phyloP scores from a whole-genome alignment of 2,797 vertebrate species.

The Syncerus caffer region DNA sequence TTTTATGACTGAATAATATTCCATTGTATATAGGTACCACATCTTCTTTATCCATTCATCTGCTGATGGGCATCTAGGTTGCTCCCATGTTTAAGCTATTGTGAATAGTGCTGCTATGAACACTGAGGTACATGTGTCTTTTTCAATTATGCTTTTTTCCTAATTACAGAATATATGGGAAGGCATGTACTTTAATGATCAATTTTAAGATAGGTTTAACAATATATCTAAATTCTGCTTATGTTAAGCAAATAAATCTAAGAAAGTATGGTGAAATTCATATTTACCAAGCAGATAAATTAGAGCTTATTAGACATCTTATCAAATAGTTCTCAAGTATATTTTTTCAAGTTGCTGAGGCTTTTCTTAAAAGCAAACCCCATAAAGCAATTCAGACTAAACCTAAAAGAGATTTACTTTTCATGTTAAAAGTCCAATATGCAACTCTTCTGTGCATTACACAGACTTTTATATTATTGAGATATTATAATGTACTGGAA shows the following conservation, averaged over 20 bases:
- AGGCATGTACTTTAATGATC: neutral
- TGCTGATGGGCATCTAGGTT: neutral
- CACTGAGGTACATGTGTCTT: neutral
- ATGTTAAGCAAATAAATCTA: conserved; percentile 30
- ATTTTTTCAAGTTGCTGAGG: neutral
- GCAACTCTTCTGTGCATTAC: neutral
- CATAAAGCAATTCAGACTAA: conserved; percentile 6
- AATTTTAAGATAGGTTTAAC: conserved; percentile 12
- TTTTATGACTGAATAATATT: neutral
- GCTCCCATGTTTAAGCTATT: neutral
- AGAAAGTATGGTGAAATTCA: neutral
- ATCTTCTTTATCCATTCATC: neutral
- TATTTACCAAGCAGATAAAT: conserved; percentile 40
- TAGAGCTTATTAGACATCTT: neutral
- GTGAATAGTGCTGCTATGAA: neutral
- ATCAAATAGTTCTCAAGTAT: neutral
- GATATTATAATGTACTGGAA: neutral
- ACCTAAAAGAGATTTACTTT: conserved; percentile 1
- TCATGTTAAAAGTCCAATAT: neutral
- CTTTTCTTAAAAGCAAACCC: conserved; percentile 37
- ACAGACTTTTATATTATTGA: neutral
- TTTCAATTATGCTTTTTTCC: neutral
- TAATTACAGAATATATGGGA: neutral
- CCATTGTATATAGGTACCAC: neutral
- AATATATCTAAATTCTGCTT: conserved; percentile 19